Evolutionary conservation across 2,888 invertebrate species (phyloP).

Genomic region (Sminthurides aquaticus): DNA sequence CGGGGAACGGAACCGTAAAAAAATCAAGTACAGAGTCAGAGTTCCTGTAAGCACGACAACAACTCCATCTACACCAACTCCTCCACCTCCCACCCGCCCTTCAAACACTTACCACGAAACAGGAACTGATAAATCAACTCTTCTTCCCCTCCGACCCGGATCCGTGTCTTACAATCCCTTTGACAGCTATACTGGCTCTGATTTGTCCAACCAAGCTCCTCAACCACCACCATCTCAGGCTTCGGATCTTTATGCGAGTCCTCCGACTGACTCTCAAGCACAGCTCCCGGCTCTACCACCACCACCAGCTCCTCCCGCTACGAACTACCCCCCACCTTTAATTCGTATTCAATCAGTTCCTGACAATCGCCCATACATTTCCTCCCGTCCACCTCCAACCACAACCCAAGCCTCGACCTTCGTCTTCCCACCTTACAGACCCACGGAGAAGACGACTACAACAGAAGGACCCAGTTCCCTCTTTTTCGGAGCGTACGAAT

Average conservation of each 20-base stretch:
- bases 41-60: neutral
- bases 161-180: neutral
- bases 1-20: neutral
- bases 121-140: neutral
- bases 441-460: neutral
- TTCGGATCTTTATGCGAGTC: neutral
- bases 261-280: neutral
- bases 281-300: neutral
- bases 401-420: neutral
- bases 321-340: neutral
- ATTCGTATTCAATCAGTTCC: neutral
- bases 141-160: neutral
- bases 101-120: neutral
- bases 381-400: neutral
- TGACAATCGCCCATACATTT: neutral
- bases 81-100: neutral
- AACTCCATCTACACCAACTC: neutral
- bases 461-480: no score
- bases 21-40: neutral
- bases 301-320: neutral
- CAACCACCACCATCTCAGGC: neutral
- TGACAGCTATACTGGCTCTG: neutral
- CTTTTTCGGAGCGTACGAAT: no score
- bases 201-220: no score
- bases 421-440: neutral